Evolutionary conservation across 2,888 invertebrate genomes (phyloP), one percentile per base, ranked within the genome.

Genomic region (Lepidochrysops patricia): DNA sequence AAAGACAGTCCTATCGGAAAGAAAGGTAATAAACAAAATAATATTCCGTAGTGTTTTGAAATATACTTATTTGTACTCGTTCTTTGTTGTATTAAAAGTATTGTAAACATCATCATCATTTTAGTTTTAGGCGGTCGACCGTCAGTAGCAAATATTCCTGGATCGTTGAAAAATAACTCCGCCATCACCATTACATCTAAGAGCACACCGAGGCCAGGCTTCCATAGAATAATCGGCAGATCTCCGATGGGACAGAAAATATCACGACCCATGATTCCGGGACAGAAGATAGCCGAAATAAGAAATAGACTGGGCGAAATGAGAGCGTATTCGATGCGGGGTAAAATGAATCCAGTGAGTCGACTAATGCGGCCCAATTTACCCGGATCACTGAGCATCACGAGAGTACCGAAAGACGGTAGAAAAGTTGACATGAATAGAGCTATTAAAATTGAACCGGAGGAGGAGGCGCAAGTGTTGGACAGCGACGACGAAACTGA

Each of bases 121-220:
- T 54, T 63, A 89, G 90, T 89, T 73, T 66, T 88, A 73, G 82
- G 82, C 34, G 73, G 64, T 61, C 82, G 89, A 6, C 84, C 88
- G 5, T 65, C 73, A n/a, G 65, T 78, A 35, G 70, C 79, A 0
- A 84, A 74, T 67, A 80, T 90, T 64, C 90, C 90, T 2, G 86
- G 88, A 13, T 88, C 90, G 2, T 77, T 92, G 61, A 92, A 92
- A 72, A 91, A 91, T 67, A 92, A 92, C 71, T 90, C 92, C 0
- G 90, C 91, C 1, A 89, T 92, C 25, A 91, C 92, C 0, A 91
- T 91, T 9, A 89, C 91, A 34, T 91, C 92, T 1, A 90, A 90
- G 71, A 75, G 77, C 5, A 81, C 79, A 0, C 79, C 80, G 0
- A 75, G 86, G 56, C 80, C 82, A 12, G 82, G 79, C 12, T 77